Percentiles rank a stretch among this genome's conserved stretches.
Evolutionary conservation across 2,113 vertebrate species (phyloP).

Genomic region (Vimba vimba): DNA sequence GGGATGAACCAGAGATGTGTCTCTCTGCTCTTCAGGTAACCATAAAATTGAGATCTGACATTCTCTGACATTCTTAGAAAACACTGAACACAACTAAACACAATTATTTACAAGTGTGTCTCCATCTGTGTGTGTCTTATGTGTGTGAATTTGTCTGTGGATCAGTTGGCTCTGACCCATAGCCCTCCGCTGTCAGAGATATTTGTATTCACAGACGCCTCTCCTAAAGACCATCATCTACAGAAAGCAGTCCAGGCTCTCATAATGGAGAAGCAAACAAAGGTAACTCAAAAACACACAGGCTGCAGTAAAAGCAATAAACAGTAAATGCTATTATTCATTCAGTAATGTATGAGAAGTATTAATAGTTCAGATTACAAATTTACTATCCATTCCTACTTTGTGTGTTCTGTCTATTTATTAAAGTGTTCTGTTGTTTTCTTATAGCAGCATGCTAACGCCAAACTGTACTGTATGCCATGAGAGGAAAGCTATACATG

Average conservation of each 20-base stretch:
- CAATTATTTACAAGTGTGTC: neutral
- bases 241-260: slow-evolving; percentile 79
- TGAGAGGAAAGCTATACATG: neutral
- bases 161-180: slow-evolving; percentile 82
- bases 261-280: slow-evolving; percentile 78
- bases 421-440: neutral
- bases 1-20: slow-evolving; percentile 90
- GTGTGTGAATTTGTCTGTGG: neutral
- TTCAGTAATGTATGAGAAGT: neutral
- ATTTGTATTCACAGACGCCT: slow-evolving; percentile 88
- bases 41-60: neutral
- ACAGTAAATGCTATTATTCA: neutral
- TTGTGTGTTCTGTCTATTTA: neutral
- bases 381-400: neutral
- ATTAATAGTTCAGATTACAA: neutral
- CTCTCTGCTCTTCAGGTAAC: slow-evolving; percentile 83
- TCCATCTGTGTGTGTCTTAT: neutral
- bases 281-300: slow-evolving; percentile 67
- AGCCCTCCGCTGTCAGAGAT: slow-evolving; percentile 85
- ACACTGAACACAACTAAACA: neutral
- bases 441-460: neutral
- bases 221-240: slow-evolving; percentile 83
- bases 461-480: neutral
- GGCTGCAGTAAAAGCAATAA: too few species aligned
- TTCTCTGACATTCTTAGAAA: neutral